phyloP scores from a whole-genome alignment of 2,797 vertebrate genomes.

The Neostethus bicornis region DNA sequence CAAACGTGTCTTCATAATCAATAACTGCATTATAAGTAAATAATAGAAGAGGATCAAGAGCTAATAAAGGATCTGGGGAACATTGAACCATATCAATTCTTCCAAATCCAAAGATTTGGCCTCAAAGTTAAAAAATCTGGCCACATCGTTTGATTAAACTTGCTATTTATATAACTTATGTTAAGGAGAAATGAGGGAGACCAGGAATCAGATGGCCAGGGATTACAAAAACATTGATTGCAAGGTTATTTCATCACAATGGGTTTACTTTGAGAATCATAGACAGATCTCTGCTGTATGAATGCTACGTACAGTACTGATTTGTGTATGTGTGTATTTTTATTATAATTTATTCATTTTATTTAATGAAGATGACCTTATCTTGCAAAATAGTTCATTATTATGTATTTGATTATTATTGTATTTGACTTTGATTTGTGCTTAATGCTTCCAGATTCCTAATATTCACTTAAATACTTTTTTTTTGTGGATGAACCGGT shows the following conservation, averaged over 20 bases:
- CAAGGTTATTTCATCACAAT: conserved; percentile 22
- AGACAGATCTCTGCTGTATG: background rate
- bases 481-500: no score
- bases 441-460: no score
- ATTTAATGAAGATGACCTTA: no score
- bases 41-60: conserved; percentile 1
- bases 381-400: no score
- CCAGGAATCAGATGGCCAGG: background rate
- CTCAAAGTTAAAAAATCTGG: background rate
- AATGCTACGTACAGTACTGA: no score
- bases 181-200: background rate
- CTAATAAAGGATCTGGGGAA: background rate
- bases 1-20: background rate
- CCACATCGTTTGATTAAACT: background rate
- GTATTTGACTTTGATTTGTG: background rate
- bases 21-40: conserved; percentile 1
- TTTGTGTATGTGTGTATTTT: no score
- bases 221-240: background rate
- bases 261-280: conserved; percentile 19
- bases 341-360: no score
- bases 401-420: background rate
- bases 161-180: no score
- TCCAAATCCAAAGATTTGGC: background rate
- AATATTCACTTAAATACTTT: no score
- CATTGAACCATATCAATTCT: conserved; percentile 1